Evolutionary conservation across 2,113 vertebrate species (phyloP), one percentile per base, ranked within the genome.

Genomic region (Conger conger): DNA sequence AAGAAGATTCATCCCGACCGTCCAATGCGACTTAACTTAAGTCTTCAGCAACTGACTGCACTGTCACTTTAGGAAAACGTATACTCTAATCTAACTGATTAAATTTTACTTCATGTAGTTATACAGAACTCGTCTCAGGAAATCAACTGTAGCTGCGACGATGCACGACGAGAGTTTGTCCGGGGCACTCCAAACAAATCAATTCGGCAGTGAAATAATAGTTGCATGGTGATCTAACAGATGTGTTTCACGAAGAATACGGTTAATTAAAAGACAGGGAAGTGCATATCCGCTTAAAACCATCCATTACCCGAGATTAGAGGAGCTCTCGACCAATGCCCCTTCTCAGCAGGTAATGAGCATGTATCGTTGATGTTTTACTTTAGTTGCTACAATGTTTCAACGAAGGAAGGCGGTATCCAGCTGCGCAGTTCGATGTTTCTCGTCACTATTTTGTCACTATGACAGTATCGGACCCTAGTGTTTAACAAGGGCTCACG

Each of bases 201-300:
- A n/a, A 82, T 36, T 35, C n/a, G 50, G 80, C 45, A 54, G 45
- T 57, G 50, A 33, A 73, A 5, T 36, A 36, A 54, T 57, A n/a
- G 45, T 82, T 53, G 50, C 53, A 36, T 82, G 80, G 30, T 57
- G 80, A 82, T 82, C 30, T 30, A 54, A 73, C 57, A 27, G 57
- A 23, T 17, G 11, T 73, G n/a, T 33, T 73, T n/a, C 68, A 33
- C 68, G n/a, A 30, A 73, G 68, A n/a, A 33, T 11, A 73, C 0
- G n/a, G 68, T 15, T 73, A 73, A 73, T 33, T 33, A 73, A 73
- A 73, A 73, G 68, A 63, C 57, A 63, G 57, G 68, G 68, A 68
- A n/a, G 68, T 73, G n/a, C 68, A 9, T 73, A 33, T 73, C 27
- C 68, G 68, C 13, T 30, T 73, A 33, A 73, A 30, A 23, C n/a